Percentiles rank a stretch among this genome's conserved stretches.
Conservation (phyloP, 2,113 vertebrate genomes). For the Morone chrysops region DNA sequence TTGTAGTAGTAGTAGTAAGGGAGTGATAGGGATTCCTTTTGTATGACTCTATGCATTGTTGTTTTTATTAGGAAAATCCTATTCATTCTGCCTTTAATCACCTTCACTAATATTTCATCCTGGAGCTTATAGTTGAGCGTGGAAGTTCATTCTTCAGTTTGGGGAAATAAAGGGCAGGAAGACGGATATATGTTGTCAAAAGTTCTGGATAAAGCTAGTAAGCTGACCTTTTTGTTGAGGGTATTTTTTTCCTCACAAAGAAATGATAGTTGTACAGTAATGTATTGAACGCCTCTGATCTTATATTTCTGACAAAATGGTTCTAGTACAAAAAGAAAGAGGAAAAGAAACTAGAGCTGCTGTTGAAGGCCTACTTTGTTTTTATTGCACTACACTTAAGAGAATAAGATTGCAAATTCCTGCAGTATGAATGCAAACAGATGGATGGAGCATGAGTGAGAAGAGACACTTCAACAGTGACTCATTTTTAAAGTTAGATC, state of each 20-base stretch:
- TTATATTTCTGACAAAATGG: neutral
- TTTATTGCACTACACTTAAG: conserved; percentile 34
- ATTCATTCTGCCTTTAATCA: neutral
- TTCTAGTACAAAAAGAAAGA: neutral
- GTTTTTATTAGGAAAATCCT: no score
- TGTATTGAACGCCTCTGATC: neutral
- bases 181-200: no score
- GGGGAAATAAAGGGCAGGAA: neutral
- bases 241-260: neutral
- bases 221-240: neutral
- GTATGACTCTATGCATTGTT: no score
- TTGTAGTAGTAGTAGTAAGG: no score
- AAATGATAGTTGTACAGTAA: neutral
- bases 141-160: no score
- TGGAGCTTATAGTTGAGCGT: neutral
- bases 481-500: neutral
- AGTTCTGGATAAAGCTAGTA: neutral
- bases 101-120: neutral
- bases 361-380: neutral
- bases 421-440: neutral
- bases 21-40: no score
- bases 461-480: neutral
- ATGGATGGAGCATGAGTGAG: neutral
- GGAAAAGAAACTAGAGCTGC: neutral
- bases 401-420: neutral